Base-by-base conservation (phyloP, 2,888 invertebrate species). In the Drosophila incognita region DNA sequence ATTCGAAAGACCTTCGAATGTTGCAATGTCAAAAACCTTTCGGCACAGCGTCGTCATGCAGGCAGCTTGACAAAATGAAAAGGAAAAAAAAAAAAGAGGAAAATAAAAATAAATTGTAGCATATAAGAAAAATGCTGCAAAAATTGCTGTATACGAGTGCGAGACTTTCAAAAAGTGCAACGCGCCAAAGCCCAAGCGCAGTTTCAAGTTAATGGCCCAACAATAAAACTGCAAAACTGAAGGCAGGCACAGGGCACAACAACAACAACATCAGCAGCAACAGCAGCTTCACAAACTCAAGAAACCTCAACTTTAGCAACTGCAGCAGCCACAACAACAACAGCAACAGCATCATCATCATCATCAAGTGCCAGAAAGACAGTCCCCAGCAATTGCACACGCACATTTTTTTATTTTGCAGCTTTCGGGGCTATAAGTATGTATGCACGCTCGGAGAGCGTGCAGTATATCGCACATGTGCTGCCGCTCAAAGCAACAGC, bases 11-110 rank as follows among this genome's bases (percentile, higher is more conserved):
- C 80, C 82, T 81, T 82, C 82, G 68, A 70, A 65, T 49, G 69
- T 63, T 62, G 79, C 79, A 81, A 83, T 81, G 81, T 81, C 81
- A 80, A 80, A 83, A 81, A 80, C 83, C 81, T 80, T 81, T 74
- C 54, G 78, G 67, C 64, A 69, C 66, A 76, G 62, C 62, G 81
- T 66, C 60, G 74, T 69, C 72, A 48, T 38, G 61, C 71, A 52
- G 68, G 69, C 81, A 54, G 68, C 69, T 79, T 81, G 80, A 81
- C 80, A 81, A 81, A 79, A 71, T 71, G 24, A 70, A 52, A 64
- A 42, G 48, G 24, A 24, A 53, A 56, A 13, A 24, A 53, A 56
- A 13, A 35, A 33, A 40, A 56, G 52, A 62, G 46, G 52, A 62
- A 58, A 74, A 65, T 63, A 60, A 76, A 80, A 77, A 77, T 70